Percentiles rank a stretch among this genome's conserved stretches.
Conservation (phyloP, 2,888 invertebrate genomes). For the Stomorhina lunata region DNA sequence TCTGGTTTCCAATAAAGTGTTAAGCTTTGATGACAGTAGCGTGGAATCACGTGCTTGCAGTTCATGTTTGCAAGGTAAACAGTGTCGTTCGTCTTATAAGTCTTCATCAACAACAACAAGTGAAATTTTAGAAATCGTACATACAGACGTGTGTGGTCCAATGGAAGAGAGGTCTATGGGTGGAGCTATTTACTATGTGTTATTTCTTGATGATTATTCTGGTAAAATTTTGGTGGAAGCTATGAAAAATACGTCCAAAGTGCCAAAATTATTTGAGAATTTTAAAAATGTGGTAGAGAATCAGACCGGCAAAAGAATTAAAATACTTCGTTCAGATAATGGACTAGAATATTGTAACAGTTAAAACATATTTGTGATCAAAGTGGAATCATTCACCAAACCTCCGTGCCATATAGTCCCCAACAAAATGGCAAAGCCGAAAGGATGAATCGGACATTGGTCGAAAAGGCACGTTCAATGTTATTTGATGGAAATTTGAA, state of each 20-base stretch:
- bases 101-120: neutral
- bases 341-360: too few species aligned
- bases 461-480: too few species aligned
- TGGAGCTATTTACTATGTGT: neutral
- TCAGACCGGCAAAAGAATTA: neutral
- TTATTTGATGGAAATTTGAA: slow-evolving; percentile 13
- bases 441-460: too few species aligned
- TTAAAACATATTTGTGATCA: too few species aligned
- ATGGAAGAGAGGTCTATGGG: neutral
- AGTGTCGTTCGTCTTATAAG: neutral
- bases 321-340: neutral
- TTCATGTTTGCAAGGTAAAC: neutral
- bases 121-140: slow-evolving; percentile 3
- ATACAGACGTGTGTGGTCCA: slow-evolving; percentile 5
- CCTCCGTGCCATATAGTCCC: too few species aligned
- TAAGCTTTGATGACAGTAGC: neutral
- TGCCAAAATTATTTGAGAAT: neutral
- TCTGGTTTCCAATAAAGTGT: neutral
- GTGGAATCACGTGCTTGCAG: neutral
- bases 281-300: slow-evolving; percentile 1
- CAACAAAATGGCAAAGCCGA: too few species aligned
- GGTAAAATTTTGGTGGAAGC: neutral
- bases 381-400: too few species aligned
- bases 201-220: neutral
- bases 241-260: neutral